Percentiles rank a stretch among this genome's conserved stretches.
Conservation (phyloP, 1,140 invertebrate genomes). For the Acromyrmex heyeri region DNA sequence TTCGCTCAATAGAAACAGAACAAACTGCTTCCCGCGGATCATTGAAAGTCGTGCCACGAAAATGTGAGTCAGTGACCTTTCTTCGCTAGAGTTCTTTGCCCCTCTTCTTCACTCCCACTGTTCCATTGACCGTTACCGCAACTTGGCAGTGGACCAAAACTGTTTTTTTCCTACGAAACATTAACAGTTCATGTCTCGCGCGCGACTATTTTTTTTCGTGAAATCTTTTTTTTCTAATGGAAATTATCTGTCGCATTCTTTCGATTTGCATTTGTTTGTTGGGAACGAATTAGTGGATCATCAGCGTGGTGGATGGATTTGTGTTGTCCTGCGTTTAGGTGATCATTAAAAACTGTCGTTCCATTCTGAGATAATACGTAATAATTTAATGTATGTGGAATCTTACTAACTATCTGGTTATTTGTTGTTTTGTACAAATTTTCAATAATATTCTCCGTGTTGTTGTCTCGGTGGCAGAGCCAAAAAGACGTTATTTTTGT, state of each 20-base stretch:
- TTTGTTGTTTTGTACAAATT: slow-evolving; percentile 33
- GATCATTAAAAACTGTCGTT: slow-evolving; percentile 25
- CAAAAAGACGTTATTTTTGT: slow-evolving; percentile 9
- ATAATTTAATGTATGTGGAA: slow-evolving; percentile 27
- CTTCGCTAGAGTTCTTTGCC: not conserved
- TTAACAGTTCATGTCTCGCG: slow-evolving; percentile 44
- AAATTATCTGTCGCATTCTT: not conserved
- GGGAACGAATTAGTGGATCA: too few species aligned
- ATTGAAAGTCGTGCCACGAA: slow-evolving; percentile 60
- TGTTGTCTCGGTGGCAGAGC: not conserved
- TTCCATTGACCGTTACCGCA: slow-evolving; percentile 68
- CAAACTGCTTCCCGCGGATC: slow-evolving; percentile 48
- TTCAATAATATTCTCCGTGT: not conserved
- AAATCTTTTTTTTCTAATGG: not conserved
- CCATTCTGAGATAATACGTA: slow-evolving; percentile 19
- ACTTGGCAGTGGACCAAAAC: slow-evolving; percentile 75
- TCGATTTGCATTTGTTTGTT: slow-evolving; percentile 12
- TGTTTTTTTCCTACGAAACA: slow-evolving; percentile 55
- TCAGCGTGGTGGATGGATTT: not conserved
- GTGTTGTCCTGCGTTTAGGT: not conserved
- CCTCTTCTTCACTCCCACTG: not conserved
- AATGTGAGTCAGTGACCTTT: slow-evolving; percentile 66
- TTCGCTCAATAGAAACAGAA: slow-evolving; percentile 42
- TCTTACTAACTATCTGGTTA: not conserved
- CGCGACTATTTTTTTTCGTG: not conserved